Conservation (phyloP, 1,140 invertebrate genomes). For the Campoletis sonorensis region DNA sequence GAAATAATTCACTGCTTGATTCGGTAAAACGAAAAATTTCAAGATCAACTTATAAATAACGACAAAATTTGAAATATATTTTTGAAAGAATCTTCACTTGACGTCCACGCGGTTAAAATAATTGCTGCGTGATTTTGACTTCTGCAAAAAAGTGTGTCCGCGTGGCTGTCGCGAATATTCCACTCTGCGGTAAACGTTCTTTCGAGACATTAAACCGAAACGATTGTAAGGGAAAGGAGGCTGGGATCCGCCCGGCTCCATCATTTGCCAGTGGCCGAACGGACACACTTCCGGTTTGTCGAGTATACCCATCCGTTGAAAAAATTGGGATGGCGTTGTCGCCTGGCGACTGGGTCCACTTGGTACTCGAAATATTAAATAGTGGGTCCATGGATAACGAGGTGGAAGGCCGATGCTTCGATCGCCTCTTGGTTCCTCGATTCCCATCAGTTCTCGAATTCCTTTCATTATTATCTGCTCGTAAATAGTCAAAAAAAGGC, state of each 20-base stretch:
- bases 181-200: slow-evolving; percentile 28
- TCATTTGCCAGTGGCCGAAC: slow-evolving; percentile 47
- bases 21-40: too few species aligned
- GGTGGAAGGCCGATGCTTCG: slow-evolving; percentile 50
- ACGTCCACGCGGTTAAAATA: slow-evolving; percentile 20
- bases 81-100: too few species aligned
- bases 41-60: too few species aligned
- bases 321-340: slow-evolving; percentile 31
- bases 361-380: slow-evolving; percentile 47
- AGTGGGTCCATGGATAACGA: slow-evolving; percentile 51
- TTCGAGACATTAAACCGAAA: slow-evolving; percentile 28
- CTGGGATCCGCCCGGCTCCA: slow-evolving; percentile 1
- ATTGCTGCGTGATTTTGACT: slow-evolving; percentile 28
- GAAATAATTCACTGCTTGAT: neutral
- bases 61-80: too few species aligned
- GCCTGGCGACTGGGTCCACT: slow-evolving; percentile 47
- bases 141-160: slow-evolving; percentile 38
- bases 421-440: slow-evolving; percentile 34
- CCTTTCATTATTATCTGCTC: slow-evolving; percentile 38
- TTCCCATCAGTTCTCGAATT: slow-evolving; percentile 44
- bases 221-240: slow-evolving; percentile 31
- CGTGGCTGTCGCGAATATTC: slow-evolving; percentile 39
- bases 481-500: neutral
- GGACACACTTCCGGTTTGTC: slow-evolving; percentile 36
- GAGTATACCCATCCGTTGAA: slow-evolving; percentile 44